Conservation (phyloP, 2,797 vertebrate species). For the Lutjanus argentimaculatus region DNA sequence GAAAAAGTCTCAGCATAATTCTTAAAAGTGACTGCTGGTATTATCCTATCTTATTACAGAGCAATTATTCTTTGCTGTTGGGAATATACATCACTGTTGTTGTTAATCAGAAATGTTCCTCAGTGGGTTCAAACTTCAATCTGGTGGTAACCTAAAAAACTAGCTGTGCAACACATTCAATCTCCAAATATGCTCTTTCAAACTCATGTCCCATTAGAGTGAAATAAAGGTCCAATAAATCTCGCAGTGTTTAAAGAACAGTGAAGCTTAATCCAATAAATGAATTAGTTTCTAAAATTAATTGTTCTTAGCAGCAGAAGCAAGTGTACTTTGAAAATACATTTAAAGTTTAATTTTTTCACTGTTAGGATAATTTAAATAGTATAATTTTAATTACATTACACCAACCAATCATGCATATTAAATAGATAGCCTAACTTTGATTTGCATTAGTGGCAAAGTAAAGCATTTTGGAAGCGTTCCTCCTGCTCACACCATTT, state of each 20-base stretch:
- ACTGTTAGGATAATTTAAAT: constrained; percentile 86
- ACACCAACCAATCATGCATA: constrained; percentile 87
- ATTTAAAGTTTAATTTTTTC: constrained; percentile 86
- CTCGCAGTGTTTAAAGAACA: constrained; percentile 78
- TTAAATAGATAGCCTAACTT: constrained; percentile 86
- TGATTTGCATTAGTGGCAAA: constrained; percentile 84
- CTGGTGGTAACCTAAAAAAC: constrained; percentile 71
- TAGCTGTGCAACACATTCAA: constrained; percentile 71
- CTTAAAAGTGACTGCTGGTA: constrained; percentile 30
- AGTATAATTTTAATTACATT: constrained; percentile 88
- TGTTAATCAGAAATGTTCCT: constrained; percentile 73
- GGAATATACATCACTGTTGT: constrained; percentile 52
- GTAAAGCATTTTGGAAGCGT: constrained; percentile 79
- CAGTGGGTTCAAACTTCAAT: constrained; percentile 65
- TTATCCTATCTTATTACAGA: constrained; percentile 55
- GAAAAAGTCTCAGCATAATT: constrained; percentile 42
- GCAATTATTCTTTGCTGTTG: constrained; percentile 55
- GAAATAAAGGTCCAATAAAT: constrained; percentile 81
- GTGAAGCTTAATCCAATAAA: constrained; percentile 85
- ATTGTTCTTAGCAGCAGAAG: constrained; percentile 84
- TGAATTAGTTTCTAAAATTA: constrained; percentile 85
- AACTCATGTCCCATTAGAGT: constrained; percentile 82
- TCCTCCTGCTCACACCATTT: constrained; percentile 81
- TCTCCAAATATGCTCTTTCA: constrained; percentile 76
- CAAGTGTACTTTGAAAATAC: constrained; percentile 86